These are phyloP conservation scores for Eleginops maclovinus DNA, from an alignment of 2,113 vertebrate genomes.

Conservation along the genomic window DNA sequence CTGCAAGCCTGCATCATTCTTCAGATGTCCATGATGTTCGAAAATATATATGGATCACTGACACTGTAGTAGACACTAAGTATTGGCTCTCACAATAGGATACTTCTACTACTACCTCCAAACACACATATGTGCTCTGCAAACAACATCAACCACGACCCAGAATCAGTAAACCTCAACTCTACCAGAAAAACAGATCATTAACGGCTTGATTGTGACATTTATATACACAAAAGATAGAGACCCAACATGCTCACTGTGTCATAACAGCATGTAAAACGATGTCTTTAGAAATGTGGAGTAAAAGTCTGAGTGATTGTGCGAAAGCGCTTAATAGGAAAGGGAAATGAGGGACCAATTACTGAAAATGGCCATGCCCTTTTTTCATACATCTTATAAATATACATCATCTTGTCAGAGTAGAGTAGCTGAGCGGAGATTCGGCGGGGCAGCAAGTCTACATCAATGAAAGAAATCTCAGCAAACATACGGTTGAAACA, in stretches of 20 bases:
- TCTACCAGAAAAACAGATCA: slow-evolving; percentile 19
- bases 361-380: slow-evolving; percentile 46
- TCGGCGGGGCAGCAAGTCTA: slow-evolving; percentile 32
- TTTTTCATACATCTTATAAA: slow-evolving; percentile 49
- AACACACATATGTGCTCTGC: neutral
- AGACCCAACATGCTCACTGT: slow-evolving; percentile 3
- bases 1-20: slow-evolving; percentile 15
- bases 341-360: slow-evolving; percentile 63
- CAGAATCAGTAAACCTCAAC: slow-evolving; percentile 20
- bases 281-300: slow-evolving; percentile 42
- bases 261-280: slow-evolving; percentile 41
- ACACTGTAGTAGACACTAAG: slow-evolving; percentile 26
- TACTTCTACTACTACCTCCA: neutral
- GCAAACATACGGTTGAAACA: slow-evolving; percentile 52
- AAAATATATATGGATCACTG: slow-evolving; percentile 17
- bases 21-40: neutral
- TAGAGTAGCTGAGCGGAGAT: slow-evolving; percentile 13
- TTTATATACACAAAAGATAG: slow-evolving; percentile 7
- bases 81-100: slow-evolving; percentile 4
- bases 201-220: slow-evolving; percentile 7
- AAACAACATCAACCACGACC: slow-evolving; percentile 32
- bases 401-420: slow-evolving; percentile 52
- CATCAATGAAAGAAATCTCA: slow-evolving; percentile 51
- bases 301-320: slow-evolving; percentile 41
- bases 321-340: slow-evolving; percentile 54